A percentile compares a stretch with the other conserved stretches of the same genome.
Evolutionary conservation across 2,797 vertebrate genomes (phyloP).

Genomic region (Bradypodion ventrale): DNA sequence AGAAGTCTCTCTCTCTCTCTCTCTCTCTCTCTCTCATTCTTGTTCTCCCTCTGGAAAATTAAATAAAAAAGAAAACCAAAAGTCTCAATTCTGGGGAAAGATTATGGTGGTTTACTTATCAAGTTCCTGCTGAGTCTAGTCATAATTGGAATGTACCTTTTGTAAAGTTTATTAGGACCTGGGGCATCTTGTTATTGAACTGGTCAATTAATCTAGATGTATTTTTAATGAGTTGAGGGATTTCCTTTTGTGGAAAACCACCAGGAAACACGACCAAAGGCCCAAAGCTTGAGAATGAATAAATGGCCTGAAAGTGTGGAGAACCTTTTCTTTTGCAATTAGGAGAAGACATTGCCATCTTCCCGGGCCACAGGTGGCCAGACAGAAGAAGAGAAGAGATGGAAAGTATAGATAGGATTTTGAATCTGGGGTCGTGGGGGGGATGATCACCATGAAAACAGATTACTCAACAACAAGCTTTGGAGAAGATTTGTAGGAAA

Average conservation of each 20-base stretch:
- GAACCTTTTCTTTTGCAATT: conserved; percentile 68
- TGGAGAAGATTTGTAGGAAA: conserved; percentile 58
- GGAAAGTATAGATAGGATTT: conserved; percentile 79
- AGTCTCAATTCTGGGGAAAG: conserved; percentile 55
- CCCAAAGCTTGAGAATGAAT: conserved; percentile 83
- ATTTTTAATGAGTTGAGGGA: conserved; percentile 96
- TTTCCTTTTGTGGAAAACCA: conserved; percentile 88
- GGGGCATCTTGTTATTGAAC: conserved; percentile 91
- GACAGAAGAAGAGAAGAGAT: conserved; percentile 83
- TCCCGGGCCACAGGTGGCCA: conserved; percentile 81
- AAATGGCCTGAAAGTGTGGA: conserved; percentile 66
- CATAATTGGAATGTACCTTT: conserved; percentile 88
- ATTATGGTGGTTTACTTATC: conserved; percentile 64
- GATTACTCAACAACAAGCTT: conserved; percentile 56
- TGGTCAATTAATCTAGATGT: conserved; percentile 98
- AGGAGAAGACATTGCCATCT: conserved; percentile 67
- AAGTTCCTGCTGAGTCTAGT: conserved; percentile 79
- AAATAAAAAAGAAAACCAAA: background rate
- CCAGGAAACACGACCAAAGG: conserved; percentile 86
- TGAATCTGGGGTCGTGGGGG: conserved; percentile 55
- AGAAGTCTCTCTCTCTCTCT: background rate
- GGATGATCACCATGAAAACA: conserved; percentile 63
- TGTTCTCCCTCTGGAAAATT: conserved; percentile 8
- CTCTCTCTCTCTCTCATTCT: background rate
- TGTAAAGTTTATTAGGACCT: conserved; percentile 94